phyloP scores from a whole-genome alignment of 2,113 vertebrate genomes.

The Muntiacus muntjak region DNA sequence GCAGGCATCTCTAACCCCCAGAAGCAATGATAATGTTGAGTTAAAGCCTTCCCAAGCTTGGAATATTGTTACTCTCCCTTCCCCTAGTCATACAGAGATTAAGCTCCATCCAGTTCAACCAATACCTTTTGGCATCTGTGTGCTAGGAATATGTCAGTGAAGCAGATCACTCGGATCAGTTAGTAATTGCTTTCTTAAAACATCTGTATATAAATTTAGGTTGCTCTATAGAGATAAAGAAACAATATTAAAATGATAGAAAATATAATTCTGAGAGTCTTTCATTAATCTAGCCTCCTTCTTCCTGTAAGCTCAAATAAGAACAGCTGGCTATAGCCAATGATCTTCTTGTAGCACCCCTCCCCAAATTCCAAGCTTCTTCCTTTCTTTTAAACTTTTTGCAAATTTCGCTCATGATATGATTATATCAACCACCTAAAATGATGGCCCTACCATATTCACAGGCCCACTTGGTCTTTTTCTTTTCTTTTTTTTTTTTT shows the following conservation, averaged over 20 bases:
- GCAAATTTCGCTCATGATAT: background rate
- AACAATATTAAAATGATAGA: background rate
- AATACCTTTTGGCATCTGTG: background rate
- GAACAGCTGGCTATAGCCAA: background rate
- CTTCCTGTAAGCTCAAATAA: background rate
- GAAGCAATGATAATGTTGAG: background rate
- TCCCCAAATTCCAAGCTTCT: background rate
- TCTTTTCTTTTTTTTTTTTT: background rate
- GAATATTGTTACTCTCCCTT: background rate
- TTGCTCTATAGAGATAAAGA: background rate
- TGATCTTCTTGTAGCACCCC: background rate
- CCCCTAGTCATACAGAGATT: background rate
- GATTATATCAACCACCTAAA: background rate
- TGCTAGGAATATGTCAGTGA: background rate
- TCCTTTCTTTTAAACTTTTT: background rate
- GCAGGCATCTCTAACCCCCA: background rate
- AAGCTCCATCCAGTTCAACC: background rate
- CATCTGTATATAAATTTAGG: background rate
- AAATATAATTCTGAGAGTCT: background rate
- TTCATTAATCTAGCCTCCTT: background rate
- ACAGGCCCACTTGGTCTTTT: background rate
- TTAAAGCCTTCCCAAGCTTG: background rate
- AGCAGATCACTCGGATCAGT: background rate
- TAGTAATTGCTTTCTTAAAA: background rate
- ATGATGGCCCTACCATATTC: too few relatives aligned